These are phyloP conservation scores for Sinosuthora webbiana DNA, from an alignment of 2,113 vertebrate genomes.

Conservation along the genomic window DNA sequence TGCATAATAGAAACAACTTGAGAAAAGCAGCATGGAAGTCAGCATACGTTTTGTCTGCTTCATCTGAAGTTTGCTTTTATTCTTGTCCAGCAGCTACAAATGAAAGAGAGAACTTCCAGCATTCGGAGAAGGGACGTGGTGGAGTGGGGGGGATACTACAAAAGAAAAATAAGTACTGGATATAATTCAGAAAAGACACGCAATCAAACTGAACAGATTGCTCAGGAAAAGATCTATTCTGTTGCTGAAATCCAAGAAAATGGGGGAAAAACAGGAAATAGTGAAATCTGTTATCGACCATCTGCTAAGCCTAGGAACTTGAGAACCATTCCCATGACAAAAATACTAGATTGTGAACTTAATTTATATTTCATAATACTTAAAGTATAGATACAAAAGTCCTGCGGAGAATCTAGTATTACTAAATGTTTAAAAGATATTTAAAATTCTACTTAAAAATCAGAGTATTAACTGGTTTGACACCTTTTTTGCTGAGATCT, in stretches of 20 bases:
- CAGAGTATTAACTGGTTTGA: neutral
- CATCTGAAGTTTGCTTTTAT: conserved; percentile 5
- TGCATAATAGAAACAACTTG: conserved; percentile 1
- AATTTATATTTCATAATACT: conserved; percentile 46
- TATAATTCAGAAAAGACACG: conserved; percentile 66
- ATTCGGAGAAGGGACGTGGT: neutral
- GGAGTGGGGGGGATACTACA: neutral
- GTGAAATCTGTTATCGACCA: conserved; percentile 67
- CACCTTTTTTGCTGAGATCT: neutral
- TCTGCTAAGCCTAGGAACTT: conserved; percentile 60
- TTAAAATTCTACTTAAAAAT: neutral
- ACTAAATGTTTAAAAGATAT: neutral
- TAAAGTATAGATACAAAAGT: neutral
- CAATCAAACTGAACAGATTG: conserved; percentile 64
- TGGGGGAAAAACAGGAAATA: conserved; percentile 68
- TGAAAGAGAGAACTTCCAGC: neutral
- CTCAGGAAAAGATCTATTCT: conserved; percentile 68
- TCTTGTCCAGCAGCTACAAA: conserved; percentile 6
- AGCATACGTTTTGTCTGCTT: neutral
- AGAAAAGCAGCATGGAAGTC: neutral
- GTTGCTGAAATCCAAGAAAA: conserved; percentile 70
- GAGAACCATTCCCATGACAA: conserved; percentile 56
- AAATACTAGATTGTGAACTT: conserved; percentile 57
- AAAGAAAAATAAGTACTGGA: conserved; percentile 60
- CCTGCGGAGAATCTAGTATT: neutral